A percentile compares a stretch with the other conserved stretches of the same genome.
These are phyloP conservation scores for Xanthia togata DNA, from an alignment of 2,888 invertebrate species.

Conservation along the genomic window DNA sequence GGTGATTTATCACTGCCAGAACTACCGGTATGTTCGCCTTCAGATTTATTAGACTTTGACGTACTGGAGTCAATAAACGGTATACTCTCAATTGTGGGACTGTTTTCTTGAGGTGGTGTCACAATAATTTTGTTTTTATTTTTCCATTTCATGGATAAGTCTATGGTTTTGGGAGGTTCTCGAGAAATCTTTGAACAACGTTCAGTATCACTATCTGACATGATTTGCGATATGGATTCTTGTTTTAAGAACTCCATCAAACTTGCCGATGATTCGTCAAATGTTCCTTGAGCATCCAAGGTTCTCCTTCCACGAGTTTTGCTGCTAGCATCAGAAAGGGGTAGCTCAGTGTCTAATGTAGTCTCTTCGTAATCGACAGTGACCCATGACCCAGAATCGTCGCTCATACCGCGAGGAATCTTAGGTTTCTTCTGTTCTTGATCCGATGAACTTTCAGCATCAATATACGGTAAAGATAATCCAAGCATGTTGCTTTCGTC, in stretches of 20 bases:
- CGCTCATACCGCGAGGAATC: conserved; percentile 90
- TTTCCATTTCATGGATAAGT: conserved; percentile 86
- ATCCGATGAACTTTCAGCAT: conserved; percentile 89
- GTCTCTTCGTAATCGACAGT: conserved; percentile 93
- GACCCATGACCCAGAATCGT: conserved; percentile 93
- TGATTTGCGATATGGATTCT: conserved; percentile 83
- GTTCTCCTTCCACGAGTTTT: conserved; percentile 73
- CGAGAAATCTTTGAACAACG: conserved; percentile 76
- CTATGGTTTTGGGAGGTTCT: conserved; percentile 77
- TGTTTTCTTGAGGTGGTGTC: conserved; percentile 91
- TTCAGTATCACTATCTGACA: conserved; percentile 86
- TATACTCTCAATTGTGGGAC: conserved; percentile 90
- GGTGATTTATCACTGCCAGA: conserved; percentile 87
- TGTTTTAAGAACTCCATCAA: conserved; percentile 87
- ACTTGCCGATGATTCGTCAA: conserved; percentile 91
- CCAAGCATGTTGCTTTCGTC: conserved; percentile 88
- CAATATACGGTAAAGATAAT: conserved; percentile 88
- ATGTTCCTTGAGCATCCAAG: conserved; percentile 90
- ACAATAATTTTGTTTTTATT: conserved; percentile 91
- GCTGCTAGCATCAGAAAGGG: conserved; percentile 86
- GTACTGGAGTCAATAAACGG: conserved; percentile 86
- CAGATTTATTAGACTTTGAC: conserved; percentile 84
- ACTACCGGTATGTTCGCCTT: conserved; percentile 86
- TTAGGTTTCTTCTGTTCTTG: conserved; percentile 83
- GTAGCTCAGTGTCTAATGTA: conserved; percentile 90